Conservation (phyloP, 1,140 invertebrate species). For the Drosophila obscura region DNA sequence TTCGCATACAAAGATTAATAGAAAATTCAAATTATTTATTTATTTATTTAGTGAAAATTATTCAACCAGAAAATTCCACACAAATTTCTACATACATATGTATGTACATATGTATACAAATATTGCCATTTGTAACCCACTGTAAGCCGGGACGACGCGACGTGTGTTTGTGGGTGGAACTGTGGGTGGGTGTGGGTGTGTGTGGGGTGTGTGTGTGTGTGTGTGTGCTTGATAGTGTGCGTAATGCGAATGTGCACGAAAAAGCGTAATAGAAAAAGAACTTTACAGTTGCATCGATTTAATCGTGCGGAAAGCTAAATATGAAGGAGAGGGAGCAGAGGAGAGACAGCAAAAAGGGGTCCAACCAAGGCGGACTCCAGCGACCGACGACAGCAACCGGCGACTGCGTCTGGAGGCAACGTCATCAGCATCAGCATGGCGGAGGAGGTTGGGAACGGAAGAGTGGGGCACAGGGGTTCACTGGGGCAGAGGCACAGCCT, state of each 20-base stretch:
- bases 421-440: slow-evolving; percentile 26
- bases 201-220: slow-evolving; percentile 10
- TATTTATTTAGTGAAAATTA: no score
- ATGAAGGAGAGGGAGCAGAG: slow-evolving; percentile 46
- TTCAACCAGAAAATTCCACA: no score
- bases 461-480: slow-evolving; percentile 33
- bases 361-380: not conserved
- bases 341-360: not conserved
- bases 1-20: no score
- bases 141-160: no score
- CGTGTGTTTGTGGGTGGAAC: not conserved
- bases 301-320: slow-evolving; percentile 83
- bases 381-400: slow-evolving; percentile 27
- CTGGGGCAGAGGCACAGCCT: slow-evolving; percentile 47
- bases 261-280: slow-evolving; percentile 80
- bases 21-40: no score
- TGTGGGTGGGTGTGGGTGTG: not conserved
- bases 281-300: slow-evolving; percentile 83
- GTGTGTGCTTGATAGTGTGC: slow-evolving; percentile 55
- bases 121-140: not conserved
- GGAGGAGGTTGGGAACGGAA: not conserved
- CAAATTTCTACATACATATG: no score
- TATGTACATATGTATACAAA: not conserved
- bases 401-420: slow-evolving; percentile 67
- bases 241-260: slow-evolving; percentile 61